These are phyloP conservation scores for Ophion obscuratus DNA, from an alignment of 2,888 invertebrate genomes.

Conservation along the genomic window DNA sequence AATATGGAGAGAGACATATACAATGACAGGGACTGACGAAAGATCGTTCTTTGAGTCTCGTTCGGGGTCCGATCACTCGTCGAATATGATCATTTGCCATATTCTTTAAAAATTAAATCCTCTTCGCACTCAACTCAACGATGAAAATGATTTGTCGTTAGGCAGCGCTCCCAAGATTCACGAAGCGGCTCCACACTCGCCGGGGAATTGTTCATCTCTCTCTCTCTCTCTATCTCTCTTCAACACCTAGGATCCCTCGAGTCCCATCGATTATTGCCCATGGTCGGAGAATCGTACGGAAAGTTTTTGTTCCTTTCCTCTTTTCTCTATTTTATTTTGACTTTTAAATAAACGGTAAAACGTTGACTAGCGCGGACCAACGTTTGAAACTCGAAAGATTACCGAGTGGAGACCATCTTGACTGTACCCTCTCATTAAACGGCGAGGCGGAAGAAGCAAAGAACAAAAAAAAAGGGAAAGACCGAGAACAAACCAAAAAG, in stretches of 20 bases:
- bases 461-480: conserved; percentile 21
- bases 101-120: too few relatives aligned
- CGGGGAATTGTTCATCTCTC: neutral
- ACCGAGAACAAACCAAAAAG: conserved; percentile 26
- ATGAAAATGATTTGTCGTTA: neutral
- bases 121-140: neutral
- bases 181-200: neutral
- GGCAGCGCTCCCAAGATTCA: neutral
- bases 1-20: conserved; percentile 28
- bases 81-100: neutral
- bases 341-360: conserved; percentile 59
- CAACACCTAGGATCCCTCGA: conserved; percentile 3
- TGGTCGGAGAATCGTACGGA: conserved; percentile 33
- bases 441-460: conserved; percentile 21
- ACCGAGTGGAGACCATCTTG: conserved; percentile 42
- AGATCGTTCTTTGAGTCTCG: neutral
- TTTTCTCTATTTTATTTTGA: neutral
- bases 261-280: conserved; percentile 47
- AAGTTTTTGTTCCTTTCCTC: neutral
- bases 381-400: conserved; percentile 51
- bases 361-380: conserved; percentile 66
- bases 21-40: conserved; percentile 63
- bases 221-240: conserved; percentile 7
- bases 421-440: conserved; percentile 38
- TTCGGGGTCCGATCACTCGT: neutral